Evolutionary conservation across 2,113 vertebrate species (phyloP).

Genomic region (Apodemus sylvaticus): DNA sequence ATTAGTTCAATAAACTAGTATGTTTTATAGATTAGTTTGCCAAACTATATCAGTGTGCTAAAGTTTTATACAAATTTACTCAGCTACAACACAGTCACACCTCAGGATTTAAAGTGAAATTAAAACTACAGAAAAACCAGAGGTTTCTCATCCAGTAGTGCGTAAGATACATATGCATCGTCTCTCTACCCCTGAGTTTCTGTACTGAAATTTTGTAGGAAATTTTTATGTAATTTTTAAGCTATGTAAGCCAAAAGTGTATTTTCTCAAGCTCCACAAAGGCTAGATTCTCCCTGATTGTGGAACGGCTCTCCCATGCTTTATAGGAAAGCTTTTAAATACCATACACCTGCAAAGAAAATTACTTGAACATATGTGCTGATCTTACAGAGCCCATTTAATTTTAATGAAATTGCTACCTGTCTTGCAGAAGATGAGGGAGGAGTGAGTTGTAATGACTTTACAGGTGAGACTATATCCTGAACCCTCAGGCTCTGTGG

Average conservation of each 20-base stretch:
- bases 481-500: rapidly evolving
- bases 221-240: background rate
- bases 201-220: background rate
- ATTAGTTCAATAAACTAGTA: background rate
- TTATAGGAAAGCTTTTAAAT: background rate
- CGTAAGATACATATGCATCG: too few relatives aligned
- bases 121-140: background rate
- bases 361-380: background rate
- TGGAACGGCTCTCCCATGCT: background rate
- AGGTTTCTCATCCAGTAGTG: background rate
- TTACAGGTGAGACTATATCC: too few relatives aligned
- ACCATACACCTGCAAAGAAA: background rate
- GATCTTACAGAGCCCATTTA: background rate
- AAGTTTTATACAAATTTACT: background rate
- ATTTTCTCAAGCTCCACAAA: background rate
- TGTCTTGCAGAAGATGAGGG: background rate
- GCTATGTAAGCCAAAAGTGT: background rate
- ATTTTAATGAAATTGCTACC: background rate
- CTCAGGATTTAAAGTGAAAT: background rate
- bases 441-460: background rate
- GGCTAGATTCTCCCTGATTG: background rate
- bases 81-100: background rate
- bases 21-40: background rate
- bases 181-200: background rate
- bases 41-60: background rate